These are phyloP conservation scores for Mythimna loreyi DNA, from an alignment of 2,888 invertebrate genomes.

Conservation along the genomic window DNA sequence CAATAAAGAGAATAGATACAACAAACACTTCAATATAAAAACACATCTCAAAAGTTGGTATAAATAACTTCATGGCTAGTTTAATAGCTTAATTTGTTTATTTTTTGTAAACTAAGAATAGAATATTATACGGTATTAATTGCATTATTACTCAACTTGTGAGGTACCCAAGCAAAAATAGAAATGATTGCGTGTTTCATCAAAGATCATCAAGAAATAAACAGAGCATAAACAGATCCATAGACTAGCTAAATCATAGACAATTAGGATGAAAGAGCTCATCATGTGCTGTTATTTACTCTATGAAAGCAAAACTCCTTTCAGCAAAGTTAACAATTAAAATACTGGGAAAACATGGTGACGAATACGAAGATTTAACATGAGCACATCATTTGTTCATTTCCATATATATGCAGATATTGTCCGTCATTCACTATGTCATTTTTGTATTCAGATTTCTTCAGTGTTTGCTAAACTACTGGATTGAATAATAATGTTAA, in stretches of 20 bases:
- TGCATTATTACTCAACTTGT: neutral
- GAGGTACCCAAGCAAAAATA: neutral
- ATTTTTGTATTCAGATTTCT: conserved; percentile 13
- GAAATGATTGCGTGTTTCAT: neutral
- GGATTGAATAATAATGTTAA: neutral
- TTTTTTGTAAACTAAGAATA: conserved; percentile 5
- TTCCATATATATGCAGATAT: neutral
- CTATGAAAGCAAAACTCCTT: conserved; percentile 24
- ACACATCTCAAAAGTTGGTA: neutral
- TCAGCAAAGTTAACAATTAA: conserved; percentile 21
- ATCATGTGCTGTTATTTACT: conserved; percentile 6
- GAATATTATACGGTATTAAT: neutral
- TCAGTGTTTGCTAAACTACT: neutral
- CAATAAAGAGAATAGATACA: too few relatives aligned
- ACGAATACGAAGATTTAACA: conserved; percentile 27
- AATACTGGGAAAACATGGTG: conserved; percentile 24
- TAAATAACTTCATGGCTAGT: neutral
- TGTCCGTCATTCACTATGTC: conserved; percentile 1
- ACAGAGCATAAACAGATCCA: neutral
- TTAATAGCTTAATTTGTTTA: conserved; percentile 7
- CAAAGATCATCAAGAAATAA: conserved; percentile 10
- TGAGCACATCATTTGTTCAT: conserved; percentile 22
- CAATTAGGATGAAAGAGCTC: conserved; percentile 25
- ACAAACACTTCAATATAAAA: neutral
- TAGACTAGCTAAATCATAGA: conserved; percentile 15